Evolutionary conservation across 2,113 vertebrate genomes (phyloP).

Genomic region (Gila orcuttii): DNA sequence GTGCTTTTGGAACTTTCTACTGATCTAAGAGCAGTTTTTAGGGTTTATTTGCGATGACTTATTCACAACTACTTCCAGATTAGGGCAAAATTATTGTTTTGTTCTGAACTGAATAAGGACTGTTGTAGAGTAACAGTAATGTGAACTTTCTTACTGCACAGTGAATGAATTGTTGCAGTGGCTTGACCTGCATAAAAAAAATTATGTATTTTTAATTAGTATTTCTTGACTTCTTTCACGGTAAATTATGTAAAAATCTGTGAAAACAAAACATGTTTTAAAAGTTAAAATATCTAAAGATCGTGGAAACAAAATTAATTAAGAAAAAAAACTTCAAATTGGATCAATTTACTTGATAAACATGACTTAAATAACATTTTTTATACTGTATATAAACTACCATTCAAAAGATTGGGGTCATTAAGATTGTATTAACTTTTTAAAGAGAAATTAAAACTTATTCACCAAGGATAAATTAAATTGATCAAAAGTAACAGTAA

Average conservation of each 20-base stretch:
- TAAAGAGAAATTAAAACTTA: not conserved
- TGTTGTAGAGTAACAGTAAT: not conserved
- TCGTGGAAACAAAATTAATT: not conserved
- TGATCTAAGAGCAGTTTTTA: conserved; percentile 15
- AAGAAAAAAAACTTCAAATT: not conserved
- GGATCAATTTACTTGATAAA: not conserved
- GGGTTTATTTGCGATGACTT: not conserved
- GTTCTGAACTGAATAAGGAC: conserved; percentile 3
- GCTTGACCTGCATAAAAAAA: not conserved
- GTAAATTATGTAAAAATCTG: not conserved
- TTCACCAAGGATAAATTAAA: not conserved
- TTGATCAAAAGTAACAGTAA: not conserved
- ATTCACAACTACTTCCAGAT: not conserved
- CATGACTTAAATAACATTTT: not conserved
- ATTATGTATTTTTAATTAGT: not conserved
- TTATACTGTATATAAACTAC: not conserved
- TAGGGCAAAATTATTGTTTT: not conserved
- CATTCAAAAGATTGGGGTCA: not conserved
- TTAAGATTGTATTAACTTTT: not conserved
- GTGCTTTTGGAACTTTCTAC: conserved; percentile 23
- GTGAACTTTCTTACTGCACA: conserved; percentile 15
- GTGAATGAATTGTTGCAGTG: conserved; percentile 13
- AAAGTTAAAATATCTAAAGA: not conserved
- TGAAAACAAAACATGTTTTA: not conserved
- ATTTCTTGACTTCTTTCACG: not conserved